Conservation (phyloP, 2,888 invertebrate species). For the Galerucella calmariensis region DNA sequence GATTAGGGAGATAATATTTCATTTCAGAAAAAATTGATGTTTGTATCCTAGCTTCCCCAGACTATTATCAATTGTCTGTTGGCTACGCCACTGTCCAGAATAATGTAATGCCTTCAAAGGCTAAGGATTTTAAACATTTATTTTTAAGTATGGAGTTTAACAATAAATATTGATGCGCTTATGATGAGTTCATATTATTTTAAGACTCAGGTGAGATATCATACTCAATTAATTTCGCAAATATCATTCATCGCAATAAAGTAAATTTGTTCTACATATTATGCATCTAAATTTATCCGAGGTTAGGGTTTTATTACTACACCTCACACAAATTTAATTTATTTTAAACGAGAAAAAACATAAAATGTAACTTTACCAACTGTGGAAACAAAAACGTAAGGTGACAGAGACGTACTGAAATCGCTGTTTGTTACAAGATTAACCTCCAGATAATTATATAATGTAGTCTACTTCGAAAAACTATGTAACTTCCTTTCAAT, state of each 20-base stretch:
- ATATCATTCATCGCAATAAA: conserved; percentile 22
- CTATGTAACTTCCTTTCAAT: no score
- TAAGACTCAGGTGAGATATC: conserved; percentile 23
- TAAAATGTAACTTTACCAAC: not conserved
- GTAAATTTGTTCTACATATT: conserved; percentile 32
- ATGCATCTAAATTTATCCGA: conserved; percentile 36
- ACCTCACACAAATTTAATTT: conserved; percentile 6
- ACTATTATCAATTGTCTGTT: no score
- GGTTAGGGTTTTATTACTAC: conserved; percentile 37
- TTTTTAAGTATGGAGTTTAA: no score
- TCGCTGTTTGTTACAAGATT: no score
- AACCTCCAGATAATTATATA: no score
- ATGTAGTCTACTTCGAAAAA: no score
- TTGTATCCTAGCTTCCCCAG: no score
- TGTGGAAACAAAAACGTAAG: not conserved
- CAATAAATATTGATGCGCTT: not conserved
- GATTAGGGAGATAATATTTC: no score
- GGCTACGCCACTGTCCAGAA: no score
- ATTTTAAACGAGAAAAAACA: conserved; percentile 8
- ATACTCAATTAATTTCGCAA: conserved; percentile 21
- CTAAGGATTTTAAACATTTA: no score
- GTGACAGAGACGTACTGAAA: not conserved
- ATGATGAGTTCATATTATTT: conserved; percentile 3
- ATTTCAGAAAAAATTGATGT: no score
- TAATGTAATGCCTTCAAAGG: no score